These are phyloP conservation scores for Eulemur albifrons DNA, from an alignment of 2,797 vertebrate species.

Conservation along the genomic window DNA sequence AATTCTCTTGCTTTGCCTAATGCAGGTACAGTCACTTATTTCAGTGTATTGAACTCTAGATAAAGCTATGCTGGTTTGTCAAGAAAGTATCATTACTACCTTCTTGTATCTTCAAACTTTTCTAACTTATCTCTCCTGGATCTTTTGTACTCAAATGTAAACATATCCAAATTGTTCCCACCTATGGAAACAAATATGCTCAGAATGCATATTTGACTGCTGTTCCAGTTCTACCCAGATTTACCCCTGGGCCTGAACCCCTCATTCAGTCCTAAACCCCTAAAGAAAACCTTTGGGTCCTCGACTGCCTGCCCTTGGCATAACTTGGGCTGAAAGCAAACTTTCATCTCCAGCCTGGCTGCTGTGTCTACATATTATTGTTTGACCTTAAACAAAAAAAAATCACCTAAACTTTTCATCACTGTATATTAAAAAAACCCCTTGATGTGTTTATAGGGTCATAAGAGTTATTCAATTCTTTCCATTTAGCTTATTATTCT, in stretches of 20 bases:
- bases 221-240: not conserved
- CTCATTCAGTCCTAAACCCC: not conserved
- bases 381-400: not conserved
- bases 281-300: not conserved
- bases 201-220: not conserved
- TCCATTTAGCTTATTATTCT: slow-evolving; percentile 36
- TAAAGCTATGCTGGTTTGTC: not conserved
- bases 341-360: not conserved
- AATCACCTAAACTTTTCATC: not conserved
- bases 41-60: not conserved
- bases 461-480: not conserved
- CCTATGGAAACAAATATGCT: not conserved
- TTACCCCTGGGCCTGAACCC: not conserved
- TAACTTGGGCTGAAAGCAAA: not conserved
- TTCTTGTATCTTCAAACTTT: not conserved
- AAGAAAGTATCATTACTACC: not conserved
- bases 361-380: not conserved
- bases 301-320: not conserved
- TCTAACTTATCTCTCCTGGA: not conserved
- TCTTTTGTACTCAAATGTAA: not conserved
- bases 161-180: not conserved
- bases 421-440: not conserved
- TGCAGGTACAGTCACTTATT: not conserved
- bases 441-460: not conserved
- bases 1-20: not conserved